Base-by-base conservation (phyloP, 2,797 vertebrate species). In the Hoplostethus mediterraneus region DNA sequence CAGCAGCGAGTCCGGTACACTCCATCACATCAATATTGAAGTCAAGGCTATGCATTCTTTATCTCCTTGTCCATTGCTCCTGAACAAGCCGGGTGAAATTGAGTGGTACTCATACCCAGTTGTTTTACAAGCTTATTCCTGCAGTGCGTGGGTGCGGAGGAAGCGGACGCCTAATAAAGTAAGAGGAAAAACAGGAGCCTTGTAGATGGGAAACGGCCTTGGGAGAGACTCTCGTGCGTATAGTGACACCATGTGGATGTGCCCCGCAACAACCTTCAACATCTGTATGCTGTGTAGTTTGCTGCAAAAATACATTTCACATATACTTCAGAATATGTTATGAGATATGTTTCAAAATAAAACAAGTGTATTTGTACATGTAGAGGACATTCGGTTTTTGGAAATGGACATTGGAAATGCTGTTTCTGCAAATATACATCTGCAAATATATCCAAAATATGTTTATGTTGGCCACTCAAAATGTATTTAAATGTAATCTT, bases 191-290 rank as follows among this genome's bases (percentile, higher is more conserved):
- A 85, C 64, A 51, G 53, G 42, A 38, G 30, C 17, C 40, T 21
- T 47, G 10, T 1, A 44, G 62, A 66, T 40, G 40, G 47, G 21
- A 21, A 17, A 25, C 0, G 38, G 70, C 63, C 65, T 76, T 79
- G 63, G 51, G 55, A 17, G 63, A 2, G 36, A 89, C 61, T 69
- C 73, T 81, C 67, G 76, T 77, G 84, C 51, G 57, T 55, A 68
- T 31, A 90, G 86, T 80, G 90, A 81, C 92, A 88, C 81, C 91
- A 3, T 83, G 92, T 88, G 92, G 91, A 66, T 14, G 60, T 13
- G 28, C 0, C 0, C n/a, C 53, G 82, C 33, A 90, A 74, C 21
- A 71, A 13, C 44, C 33, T 59, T 36, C 0, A 66, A 70, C 25
- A 12, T 33, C 33, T 33, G 13, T 5, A 12, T 12, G n/a, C 2